Evolutionary conservation across 2,888 invertebrate genomes (phyloP), one percentile per base, ranked within the genome.

Genomic region (Stomorhina lunata): DNA sequence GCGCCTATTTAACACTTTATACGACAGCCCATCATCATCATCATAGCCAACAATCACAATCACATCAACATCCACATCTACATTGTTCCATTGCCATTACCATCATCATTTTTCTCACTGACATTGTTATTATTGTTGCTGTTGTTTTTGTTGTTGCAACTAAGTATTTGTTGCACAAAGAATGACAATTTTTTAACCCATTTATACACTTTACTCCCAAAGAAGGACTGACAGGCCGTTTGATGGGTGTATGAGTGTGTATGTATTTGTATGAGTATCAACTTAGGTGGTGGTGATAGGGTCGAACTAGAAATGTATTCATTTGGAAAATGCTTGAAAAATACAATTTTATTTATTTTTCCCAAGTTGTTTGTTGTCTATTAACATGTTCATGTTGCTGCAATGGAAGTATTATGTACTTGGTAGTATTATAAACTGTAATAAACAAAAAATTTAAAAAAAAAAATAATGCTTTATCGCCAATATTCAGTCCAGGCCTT

Each of bases 1-100:
- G 82, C 82, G 82, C 82, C 75, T 82, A 82, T 79, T 82, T 82
- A 79, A 76, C 82, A 82, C 82, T 82, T 79, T 71, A 66, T 71
- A 53, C 66, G 82, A 79, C 82, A 82, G 75, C 65, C 73, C n/a
- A n/a, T n/a, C n/a, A 73, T 61, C 73, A 48, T 17, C 59, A 27
- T 17, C 65, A 40, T 25, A 17, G 37, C n/a, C 34, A 29, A n/a
- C 53, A 63, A 65, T 6, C 17, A 6, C 50, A 48, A n/a, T 17
- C 12, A 9, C 68, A 55, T 37, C 63, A 37, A 25, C 53, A 68
- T 29, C 66, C 15, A 20, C 78, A 37, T 55, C 17, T 15, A 20
- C 78, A 37, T 55, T 12, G 69, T 45, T 61, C 45, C 29, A 63
- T 20, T 48, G 50, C 43, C 50, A 53, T 59, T 22, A 59, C 4